Base-by-base conservation (phyloP, 1,140 invertebrate genomes). In the Acromyrmex heyeri region DNA sequence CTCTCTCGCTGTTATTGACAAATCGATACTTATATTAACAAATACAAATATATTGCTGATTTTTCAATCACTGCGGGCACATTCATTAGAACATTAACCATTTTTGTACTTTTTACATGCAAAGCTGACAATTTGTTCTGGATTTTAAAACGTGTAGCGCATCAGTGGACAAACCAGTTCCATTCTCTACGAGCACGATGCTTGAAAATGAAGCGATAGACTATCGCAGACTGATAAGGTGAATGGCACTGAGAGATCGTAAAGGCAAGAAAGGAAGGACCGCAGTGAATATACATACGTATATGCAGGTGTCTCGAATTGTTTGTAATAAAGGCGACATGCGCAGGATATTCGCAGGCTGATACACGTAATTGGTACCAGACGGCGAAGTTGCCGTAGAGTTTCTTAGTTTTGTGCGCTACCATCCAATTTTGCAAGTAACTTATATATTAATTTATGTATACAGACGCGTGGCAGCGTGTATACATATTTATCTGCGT, bases 341-440 rank as follows among this genome's bases (percentile, higher is more conserved):
- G 14, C 79, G 1, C 48, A 75, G 69, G 53, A 57, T 61, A 72
- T 83, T 83, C 69, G 57, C 79, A 83, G 79, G 55, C 69, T 83
- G 79, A 83, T 83, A 83, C 79, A 44, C 67, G 67, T 83, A 83
- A 83, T 83, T 83, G 79, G 38, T 38, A 38, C 55, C 79, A 75
- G 69, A 61, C 55, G 79, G 69, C 55, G 57, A 83, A 83, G 67
- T 83, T 83, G 53, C 55, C 55, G 67, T 21, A 34, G 53, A 82
- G 78, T 82, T 73, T 73, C 67, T 82, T 82, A 72, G 79, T 73
- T 73, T 48, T 67, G 24, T 55, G 10, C 34, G 55, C 78, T 14
- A 21, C 30, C 65, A 34, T 62, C 44, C 69, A 48, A 73, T 75
- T 83, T 61, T 48, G 69, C 67, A 27, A 83, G 55, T 61, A 75